These are phyloP conservation scores for Tupaia tana DNA, from an alignment of 2,113 vertebrate genomes.

Conservation along the genomic window DNA sequence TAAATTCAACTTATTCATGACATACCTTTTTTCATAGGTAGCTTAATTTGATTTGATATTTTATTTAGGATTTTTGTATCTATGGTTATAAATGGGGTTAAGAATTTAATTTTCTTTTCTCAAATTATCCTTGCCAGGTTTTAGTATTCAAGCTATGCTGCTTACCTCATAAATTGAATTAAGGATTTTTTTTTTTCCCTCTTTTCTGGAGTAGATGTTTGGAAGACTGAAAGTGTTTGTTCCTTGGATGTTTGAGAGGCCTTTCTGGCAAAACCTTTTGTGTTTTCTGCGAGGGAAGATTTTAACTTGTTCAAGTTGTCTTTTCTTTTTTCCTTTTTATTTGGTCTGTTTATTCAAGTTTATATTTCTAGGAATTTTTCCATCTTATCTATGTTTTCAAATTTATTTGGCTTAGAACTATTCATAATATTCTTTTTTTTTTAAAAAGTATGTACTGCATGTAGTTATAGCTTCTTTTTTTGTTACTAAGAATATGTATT, in stretches of 20 bases:
- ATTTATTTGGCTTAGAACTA: neutral
- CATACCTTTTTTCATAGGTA: neutral
- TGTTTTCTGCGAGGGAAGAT: neutral
- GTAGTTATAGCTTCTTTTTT: neutral
- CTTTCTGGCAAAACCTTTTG: neutral
- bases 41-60: slow-evolving; percentile 30
- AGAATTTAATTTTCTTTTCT: slow-evolving; percentile 47
- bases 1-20: slow-evolving; percentile 12
- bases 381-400: neutral
- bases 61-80: slow-evolving; percentile 37
- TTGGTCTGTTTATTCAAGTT: neutral
- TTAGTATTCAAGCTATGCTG: slow-evolving; percentile 24
- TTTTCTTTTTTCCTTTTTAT: too few species aligned
- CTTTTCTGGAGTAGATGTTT: neutral
- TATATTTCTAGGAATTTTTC: neutral
- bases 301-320: slow-evolving; percentile 1
- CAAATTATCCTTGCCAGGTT: neutral
- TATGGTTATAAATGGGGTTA: neutral
- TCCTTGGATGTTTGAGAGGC: slow-evolving; percentile 38
- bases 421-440: slow-evolving; percentile 8
- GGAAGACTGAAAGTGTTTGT: slow-evolving; percentile 38
- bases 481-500: neutral
- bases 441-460: neutral
- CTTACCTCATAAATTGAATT: neutral
- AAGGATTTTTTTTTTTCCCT: neutral